Evolutionary conservation across 2,888 invertebrate genomes (phyloP), one percentile per base, ranked within the genome.

Genomic region (Onchidella celtica): DNA sequence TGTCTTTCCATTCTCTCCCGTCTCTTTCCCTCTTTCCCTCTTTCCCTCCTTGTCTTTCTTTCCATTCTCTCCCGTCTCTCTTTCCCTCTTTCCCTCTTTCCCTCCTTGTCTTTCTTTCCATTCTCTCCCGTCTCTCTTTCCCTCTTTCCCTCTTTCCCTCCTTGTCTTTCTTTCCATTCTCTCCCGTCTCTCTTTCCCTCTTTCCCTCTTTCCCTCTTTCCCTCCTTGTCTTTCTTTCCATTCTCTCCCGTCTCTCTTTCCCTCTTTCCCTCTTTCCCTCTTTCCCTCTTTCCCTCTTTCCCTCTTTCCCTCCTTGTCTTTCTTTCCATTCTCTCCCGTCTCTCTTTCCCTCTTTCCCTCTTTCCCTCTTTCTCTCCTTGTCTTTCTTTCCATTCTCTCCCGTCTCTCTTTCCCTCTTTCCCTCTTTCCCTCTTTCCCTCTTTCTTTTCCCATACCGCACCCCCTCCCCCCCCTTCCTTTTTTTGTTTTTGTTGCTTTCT

Each of bases 391-490:
- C 69, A 69, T 69, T 72, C 24, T 29, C 73, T 73, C 57, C 57
- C 57, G 24, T 34, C 59, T 29, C 29, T 70, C 47, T 47, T 47
- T 47, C 70, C 47, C n/a, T 70, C 70, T 70, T 47, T 40, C 47
- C 36, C 32, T 47, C 70, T 55, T 14, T 72, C 72, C 38, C 11
- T 3, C 27, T n/a, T 34, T n/a, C 38, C 55, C 11, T 32, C 61
- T 70, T 38, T 38, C 40, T 70, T 70, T 70, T 70, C 59, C 24
- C 9, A 61, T 24, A 14, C 61, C 61, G n/a, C n/a, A 6, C 34
- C 63, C 63, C 63, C 63, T 24, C 63, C 63, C 63, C 63, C 63
- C 63, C 63, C 63, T 24, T n/a, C n/a, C n/a, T n/a, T n/a, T n/a
- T n/a, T n/a, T n/a, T n/a, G n/a, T n/a, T n/a, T n/a, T n/a, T n/a